Conservation (phyloP, 2,797 vertebrate genomes). For the Prunella strophiata region DNA sequence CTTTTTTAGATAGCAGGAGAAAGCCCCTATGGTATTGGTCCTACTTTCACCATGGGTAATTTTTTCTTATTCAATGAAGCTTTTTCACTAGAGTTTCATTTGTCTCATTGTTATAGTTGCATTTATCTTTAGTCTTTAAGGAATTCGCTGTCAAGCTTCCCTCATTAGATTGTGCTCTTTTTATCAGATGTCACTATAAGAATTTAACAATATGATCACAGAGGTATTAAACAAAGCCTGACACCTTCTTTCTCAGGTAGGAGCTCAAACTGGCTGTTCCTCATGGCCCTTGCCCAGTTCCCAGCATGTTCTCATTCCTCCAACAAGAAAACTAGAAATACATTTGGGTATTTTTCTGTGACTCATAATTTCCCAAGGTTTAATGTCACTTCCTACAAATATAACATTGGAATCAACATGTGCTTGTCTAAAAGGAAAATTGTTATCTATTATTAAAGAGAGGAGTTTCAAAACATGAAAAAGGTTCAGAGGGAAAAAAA, state of each 20-base stretch:
- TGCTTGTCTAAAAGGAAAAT: neutral
- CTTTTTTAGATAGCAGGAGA: neutral
- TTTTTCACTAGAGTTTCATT: neutral
- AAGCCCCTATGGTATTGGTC: neutral
- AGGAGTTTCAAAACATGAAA: neutral
- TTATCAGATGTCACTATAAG: neutral
- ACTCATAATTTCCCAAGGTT: neutral
- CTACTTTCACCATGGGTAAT: neutral
- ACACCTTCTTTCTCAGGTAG: neutral
- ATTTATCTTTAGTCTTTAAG: slow-evolving; percentile 7
- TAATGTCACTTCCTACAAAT: neutral
- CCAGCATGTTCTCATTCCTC: neutral
- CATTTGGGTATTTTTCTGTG: neutral
- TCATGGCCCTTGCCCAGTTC: neutral
- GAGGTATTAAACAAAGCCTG: neutral
- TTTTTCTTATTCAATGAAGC: neutral
- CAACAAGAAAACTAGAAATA: neutral
- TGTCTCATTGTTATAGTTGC: neutral
- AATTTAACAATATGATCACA: neutral
- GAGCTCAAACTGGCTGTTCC: neutral
- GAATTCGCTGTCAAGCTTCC: neutral
- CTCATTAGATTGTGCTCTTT: neutral
- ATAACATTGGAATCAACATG: neutral
- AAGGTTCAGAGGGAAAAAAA: neutral
- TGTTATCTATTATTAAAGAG: neutral